Evolutionary conservation across 2,797 vertebrate species (phyloP).

Genomic region (Huso huso): DNA sequence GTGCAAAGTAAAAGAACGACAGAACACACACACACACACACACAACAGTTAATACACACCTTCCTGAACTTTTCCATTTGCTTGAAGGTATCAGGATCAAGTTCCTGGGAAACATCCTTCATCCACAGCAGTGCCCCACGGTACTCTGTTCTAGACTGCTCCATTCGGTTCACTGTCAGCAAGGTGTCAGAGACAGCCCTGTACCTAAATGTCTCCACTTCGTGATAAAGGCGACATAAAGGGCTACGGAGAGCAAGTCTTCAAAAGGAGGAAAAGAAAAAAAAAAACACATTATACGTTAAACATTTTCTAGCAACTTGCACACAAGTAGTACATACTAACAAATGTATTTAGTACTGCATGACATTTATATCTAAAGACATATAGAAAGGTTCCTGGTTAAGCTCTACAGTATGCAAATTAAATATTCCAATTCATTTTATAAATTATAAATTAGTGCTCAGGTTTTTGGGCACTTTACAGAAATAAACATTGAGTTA

Average conservation of each 20-base stretch:
- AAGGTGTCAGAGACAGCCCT: constrained; percentile 93
- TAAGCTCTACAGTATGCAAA: no score
- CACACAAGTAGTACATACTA: no score
- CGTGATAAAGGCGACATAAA: constrained; percentile 85
- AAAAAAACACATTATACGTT: background rate
- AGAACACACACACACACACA: background rate
- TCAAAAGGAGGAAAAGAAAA: constrained; percentile 9
- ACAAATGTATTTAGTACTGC: no score
- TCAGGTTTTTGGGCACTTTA: no score
- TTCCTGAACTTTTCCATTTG: constrained; percentile 98
- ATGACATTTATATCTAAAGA: no score
- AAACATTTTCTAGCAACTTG: no score
- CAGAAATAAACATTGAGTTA: no score
- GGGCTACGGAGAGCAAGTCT: constrained; percentile 81
- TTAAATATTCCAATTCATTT: no score
- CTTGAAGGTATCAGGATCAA: constrained; percentile 91
- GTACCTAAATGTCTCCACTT: constrained; percentile 94
- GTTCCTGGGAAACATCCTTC: constrained; percentile 95
- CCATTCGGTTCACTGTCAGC: constrained; percentile 96
- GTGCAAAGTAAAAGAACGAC: background rate
- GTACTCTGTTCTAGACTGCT: constrained; percentile 89
- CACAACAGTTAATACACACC: constrained; percentile 52
- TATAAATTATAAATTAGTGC: no score
- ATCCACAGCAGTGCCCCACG: constrained; percentile 95
- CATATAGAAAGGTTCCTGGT: no score